These are phyloP conservation scores for Odontesthes bonariensis DNA, from an alignment of 2,113 vertebrate species.

Conservation along the genomic window DNA sequence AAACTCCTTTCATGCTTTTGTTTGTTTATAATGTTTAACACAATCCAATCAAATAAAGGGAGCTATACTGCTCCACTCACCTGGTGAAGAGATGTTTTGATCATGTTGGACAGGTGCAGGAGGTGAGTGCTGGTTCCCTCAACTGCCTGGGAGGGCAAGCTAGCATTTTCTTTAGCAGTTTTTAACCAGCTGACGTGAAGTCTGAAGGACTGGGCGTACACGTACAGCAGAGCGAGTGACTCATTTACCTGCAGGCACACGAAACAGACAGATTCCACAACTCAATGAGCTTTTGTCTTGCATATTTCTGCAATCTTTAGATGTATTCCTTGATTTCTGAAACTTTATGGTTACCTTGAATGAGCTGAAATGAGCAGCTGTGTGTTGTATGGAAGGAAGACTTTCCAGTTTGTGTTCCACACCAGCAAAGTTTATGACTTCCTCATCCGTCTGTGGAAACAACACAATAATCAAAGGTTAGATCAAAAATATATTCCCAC, in stretches of 20 bases:
- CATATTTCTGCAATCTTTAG: rapidly evolving
- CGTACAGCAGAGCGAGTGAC: constrained; percentile 57
- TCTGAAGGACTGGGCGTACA: constrained; percentile 42
- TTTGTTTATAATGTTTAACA: no score
- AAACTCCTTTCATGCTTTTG: no score
- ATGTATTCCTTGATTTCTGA: not conserved
- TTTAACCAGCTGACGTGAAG: constrained; percentile 72
- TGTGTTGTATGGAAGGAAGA: constrained; percentile 43
- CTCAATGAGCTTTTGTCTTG: rapidly evolving
- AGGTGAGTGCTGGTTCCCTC: constrained; percentile 40
- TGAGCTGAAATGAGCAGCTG: not conserved
- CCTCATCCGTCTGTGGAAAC: constrained; percentile 29
- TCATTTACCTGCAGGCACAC: constrained; percentile 58
- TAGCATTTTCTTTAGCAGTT: constrained; percentile 42
- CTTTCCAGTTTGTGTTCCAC: constrained; percentile 11
- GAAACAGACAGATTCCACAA: not conserved
- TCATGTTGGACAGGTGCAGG: constrained; percentile 10
- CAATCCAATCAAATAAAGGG: no score
- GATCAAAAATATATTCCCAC: not conserved
- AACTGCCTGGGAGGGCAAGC: constrained; percentile 31
- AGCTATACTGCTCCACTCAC: constrained; percentile 17
- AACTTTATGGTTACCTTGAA: constrained; percentile 38
- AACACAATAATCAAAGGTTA: not conserved
- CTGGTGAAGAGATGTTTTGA: constrained; percentile 41
- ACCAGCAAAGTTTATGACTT: not conserved